Base-by-base conservation (phyloP, 2,888 invertebrate species). In the Fragum sueziense region DNA sequence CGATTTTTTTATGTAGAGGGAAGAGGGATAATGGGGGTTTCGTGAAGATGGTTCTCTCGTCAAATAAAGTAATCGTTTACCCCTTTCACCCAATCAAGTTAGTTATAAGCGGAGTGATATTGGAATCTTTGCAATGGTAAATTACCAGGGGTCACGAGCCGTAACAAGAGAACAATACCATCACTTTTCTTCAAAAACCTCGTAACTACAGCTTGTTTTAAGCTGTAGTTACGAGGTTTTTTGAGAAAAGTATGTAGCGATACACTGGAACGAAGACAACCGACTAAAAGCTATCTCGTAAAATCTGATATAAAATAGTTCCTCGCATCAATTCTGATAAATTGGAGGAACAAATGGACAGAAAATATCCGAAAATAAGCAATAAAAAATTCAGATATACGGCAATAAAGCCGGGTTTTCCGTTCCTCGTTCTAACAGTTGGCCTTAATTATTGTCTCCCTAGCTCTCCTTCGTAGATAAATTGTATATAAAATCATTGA, bases 311-410 rank as follows among this genome's bases (percentile, higher is more conserved):
- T 81, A 81, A 84, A 84, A 84, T 84, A 76, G 80, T 84, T 84
- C 74, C 71, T 47, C 67, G 76, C 74, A 81, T 81, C 84, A 74
- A 69, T 71, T 67, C 71, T 84, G 81, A 84, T 84, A 84, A 84
- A 84, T 81, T 80, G 84, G 76, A 74, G 71, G 71, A 71, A 74
- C 74, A 74, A 81, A 84, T 79, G 84, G 84, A 80, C 76, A 74
- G 79, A 81, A 84, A 84, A 84, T 84, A 80, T 84, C 84, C 80
- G 80, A 79, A 80, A 84, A 81, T 81, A 84, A 81, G 84, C 84
- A 84, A 84, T 84, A 84, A 84, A 79, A 79, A 71, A 76, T 79
- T 81, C 84, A 68, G 84, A 79, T 81, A 78, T 84, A 74, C 76
- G 70, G 71, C 82, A 74, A 76, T 79, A 79, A 79, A 82, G 74